Evolutionary conservation across 2,797 vertebrate species (phyloP), one percentile per base, ranked within the genome.

Genomic region (Mormyrops boulengeri): DNA sequence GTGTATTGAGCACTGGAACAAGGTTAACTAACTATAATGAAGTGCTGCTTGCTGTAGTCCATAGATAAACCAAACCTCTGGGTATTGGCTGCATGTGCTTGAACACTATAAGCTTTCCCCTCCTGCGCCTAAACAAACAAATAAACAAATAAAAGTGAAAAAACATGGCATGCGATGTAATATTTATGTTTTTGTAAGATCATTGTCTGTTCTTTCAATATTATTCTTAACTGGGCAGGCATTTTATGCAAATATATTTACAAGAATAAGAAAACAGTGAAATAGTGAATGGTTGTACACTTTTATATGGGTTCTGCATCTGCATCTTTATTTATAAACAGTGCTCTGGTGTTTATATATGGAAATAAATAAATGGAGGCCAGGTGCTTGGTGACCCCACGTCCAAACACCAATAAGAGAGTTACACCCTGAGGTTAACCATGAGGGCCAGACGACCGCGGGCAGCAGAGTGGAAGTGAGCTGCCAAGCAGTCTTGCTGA

Each of bases 341-440:
- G 77, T 89, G 85, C 85, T 53, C 57, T 91, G 88, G 88, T 93
- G 94, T 95, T 95, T 95, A 93, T 91, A 90, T 91, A 92, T 91
- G 90, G 93, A 92, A 94, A 90, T 91, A 93, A 95, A 95, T 93
- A 94, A 93, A 93, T 89, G 91, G 89, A 89, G 89, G 91, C 91
- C 95, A 96, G 96, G 96, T 96, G 96, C 95, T 93, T 91, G 55
- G 88, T 87, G 90, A 90, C 92, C 92, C 60, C 53, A 88, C 86
- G 57, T 90, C 85, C 88, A 91, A 90, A 92, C 22, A 88, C 89
- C 88, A 87, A 87, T 88, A 50, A 90, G 69, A 88, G 60, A 85
- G 89, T 88, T 89, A 77, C 73, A 62, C 88, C 90, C 52, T 84
- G 85, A 55, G 86, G 88, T 85, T 85, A 84, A 44, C 86, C 44